Base-by-base conservation (phyloP, 2,113 vertebrate genomes). In the Lamprologus lemairii region DNA sequence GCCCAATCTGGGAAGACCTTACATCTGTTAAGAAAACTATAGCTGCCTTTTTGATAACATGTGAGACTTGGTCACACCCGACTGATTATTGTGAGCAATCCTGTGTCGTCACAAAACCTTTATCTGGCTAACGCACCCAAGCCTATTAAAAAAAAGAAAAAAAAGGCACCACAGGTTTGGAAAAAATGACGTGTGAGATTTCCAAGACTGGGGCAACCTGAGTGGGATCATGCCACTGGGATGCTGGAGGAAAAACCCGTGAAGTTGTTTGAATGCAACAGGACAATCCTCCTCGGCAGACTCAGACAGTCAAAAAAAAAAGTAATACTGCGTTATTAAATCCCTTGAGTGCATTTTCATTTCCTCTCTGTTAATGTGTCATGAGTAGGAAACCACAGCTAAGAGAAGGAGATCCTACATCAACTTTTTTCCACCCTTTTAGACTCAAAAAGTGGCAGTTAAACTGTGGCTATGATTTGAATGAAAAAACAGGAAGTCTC, bases 81-180 rank as follows among this genome's bases (percentile, higher is more conserved):
- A 73, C 8, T 26, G 65, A 73, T 73, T 73, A 73, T 73, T 45
- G 65, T 8, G 33, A 68, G 33, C 33, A 68, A 68, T 45, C 37
- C 65, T 9, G 13, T 26, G 5, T 73, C 13, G 1, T 73, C 65
- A 73, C n/a, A 71, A 71, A 42, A 23, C 35, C 2, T 42, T 71
- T 40, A 23, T 42, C 12, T 0, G 13, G 35, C 0, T 71, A 68
- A 40, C 7, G 2, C 35, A 40, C 11, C 35, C n/a, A 23, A 42
- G 12, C 12, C 11, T 40, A 40, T 33, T 5, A 4, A 45, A 45
- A 51, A 51, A 17, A 3, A 54, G 0, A 12, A 12, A 23, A 40
- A 21, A 37, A 21, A 68, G 3, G 33, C 19, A 13, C 19, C 3
- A 3, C 2, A 65, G 33, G 33, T 37, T 68, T 40, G 10, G 33